phyloP scores from a whole-genome alignment of 2,888 invertebrate genomes.

The Trisateles emortualis region DNA sequence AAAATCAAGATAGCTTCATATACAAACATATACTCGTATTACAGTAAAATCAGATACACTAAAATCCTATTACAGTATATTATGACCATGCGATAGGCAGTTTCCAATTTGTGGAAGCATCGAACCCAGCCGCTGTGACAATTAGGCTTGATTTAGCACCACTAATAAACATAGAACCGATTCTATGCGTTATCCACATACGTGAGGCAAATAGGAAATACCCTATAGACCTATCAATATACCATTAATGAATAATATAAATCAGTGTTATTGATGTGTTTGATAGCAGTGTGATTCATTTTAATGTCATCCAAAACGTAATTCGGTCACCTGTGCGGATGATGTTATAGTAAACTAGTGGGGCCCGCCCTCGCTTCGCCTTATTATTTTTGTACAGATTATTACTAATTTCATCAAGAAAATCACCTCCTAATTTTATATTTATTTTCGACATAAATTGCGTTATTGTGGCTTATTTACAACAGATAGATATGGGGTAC shows the following conservation, averaged over 20 bases:
- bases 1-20: not conserved
- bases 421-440: too few species aligned
- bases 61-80: constrained; percentile 26
- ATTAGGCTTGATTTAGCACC: constrained; percentile 63
- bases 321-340: too few species aligned
- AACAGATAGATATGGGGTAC: too few species aligned
- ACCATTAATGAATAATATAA: constrained; percentile 10
- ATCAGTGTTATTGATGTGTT: constrained; percentile 17
- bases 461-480: too few species aligned
- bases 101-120: constrained; percentile 39
- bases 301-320: too few species aligned
- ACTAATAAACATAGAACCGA: constrained; percentile 57
- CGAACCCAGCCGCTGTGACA: constrained; percentile 48
- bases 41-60: constrained; percentile 17
- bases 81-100: constrained; percentile 29
- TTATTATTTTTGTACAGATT: too few species aligned
- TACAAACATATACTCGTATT: not conserved
- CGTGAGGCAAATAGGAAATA: constrained; percentile 61
- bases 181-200: constrained; percentile 41
- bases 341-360: too few species aligned
- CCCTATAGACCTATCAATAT: constrained; percentile 3
- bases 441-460: too few species aligned
- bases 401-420: too few species aligned
- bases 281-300: not conserved
- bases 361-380: too few species aligned